Percentiles rank a stretch among this genome's conserved stretches.
Conservation (phyloP, 2,797 vertebrate genomes). For the Acanthis flammea region DNA sequence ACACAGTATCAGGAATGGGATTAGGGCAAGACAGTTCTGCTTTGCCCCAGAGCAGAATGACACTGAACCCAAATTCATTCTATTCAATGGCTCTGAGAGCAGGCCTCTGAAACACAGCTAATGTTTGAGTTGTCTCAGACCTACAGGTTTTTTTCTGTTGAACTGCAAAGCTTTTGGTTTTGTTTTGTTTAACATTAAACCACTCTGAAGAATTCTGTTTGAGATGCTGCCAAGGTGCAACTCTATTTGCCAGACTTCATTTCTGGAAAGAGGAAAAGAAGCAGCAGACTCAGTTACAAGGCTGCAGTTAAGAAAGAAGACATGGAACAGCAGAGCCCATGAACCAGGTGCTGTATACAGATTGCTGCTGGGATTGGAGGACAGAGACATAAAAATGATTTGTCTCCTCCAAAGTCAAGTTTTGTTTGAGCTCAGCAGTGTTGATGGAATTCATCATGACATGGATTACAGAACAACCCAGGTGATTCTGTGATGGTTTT, state of each 20-base stretch:
- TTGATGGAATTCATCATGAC: not conserved
- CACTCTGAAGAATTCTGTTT: not conserved
- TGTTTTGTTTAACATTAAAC: not conserved
- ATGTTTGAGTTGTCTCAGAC: not conserved
- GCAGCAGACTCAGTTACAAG: not conserved
- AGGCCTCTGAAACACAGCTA: not conserved
- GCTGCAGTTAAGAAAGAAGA: not conserved
- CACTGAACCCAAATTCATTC: not conserved
- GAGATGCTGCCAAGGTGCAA: not conserved
- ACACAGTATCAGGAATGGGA: fast-evolving
- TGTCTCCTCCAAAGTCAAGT: not conserved
- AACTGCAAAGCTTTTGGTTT: not conserved
- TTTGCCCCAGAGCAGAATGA: not conserved
- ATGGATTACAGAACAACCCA: not conserved
- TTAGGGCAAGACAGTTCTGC: not conserved
- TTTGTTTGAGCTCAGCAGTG: not conserved
- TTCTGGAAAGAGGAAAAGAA: not conserved
- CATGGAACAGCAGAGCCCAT: not conserved
- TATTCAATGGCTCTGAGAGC: not conserved
- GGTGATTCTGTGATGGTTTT: not conserved
- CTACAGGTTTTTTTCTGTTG: not conserved
- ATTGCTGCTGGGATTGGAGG: not conserved
- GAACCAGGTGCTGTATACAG: not conserved
- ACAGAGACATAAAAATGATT: not conserved
- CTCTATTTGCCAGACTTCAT: not conserved